These are phyloP conservation scores for Eptatretus atami DNA, from an alignment of 2,797 vertebrate species.

Conservation along the genomic window DNA sequence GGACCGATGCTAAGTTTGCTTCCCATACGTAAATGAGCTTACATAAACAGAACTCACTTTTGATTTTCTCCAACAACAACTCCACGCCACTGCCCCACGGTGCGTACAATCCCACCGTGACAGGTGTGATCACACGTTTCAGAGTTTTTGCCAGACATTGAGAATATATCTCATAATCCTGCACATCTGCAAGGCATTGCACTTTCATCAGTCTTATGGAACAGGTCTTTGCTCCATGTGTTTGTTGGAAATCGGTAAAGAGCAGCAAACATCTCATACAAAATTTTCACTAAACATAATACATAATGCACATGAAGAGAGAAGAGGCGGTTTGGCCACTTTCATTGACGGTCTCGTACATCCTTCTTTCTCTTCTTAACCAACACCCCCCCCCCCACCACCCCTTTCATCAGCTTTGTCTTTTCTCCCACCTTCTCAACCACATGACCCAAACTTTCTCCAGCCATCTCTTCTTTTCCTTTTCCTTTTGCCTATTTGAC, in stretches of 20 bases:
- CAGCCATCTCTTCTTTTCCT: too few species aligned
- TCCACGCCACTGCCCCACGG: slow-evolving; percentile 31
- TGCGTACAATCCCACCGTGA: slow-evolving; percentile 51
- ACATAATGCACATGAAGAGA: too few species aligned
- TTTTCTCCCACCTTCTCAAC: too few species aligned
- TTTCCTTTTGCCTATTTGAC: too few species aligned
- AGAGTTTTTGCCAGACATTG: slow-evolving; percentile 38
- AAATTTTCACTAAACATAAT: background rate
- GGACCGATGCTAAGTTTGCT: too few species aligned
- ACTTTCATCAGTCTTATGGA: background rate
- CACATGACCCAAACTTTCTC: too few species aligned
- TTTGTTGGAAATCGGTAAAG: background rate
- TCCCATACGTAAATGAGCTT: too few species aligned
- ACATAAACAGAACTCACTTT: slow-evolving; percentile 11
- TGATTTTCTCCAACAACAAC: slow-evolving; percentile 17
- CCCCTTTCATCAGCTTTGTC: too few species aligned
- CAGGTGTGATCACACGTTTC: slow-evolving; percentile 29
- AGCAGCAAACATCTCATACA: background rate
- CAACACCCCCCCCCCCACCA: too few species aligned
- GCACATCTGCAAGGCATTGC: background rate
- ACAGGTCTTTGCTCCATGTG: background rate
- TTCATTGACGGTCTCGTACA: too few species aligned
- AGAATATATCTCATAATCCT: slow-evolving; percentile 28
- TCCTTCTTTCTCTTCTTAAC: too few species aligned
- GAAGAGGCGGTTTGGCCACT: too few species aligned